Evolutionary conservation across 2,797 vertebrate species (phyloP).

Genomic region (Salmo trutta): DNA sequence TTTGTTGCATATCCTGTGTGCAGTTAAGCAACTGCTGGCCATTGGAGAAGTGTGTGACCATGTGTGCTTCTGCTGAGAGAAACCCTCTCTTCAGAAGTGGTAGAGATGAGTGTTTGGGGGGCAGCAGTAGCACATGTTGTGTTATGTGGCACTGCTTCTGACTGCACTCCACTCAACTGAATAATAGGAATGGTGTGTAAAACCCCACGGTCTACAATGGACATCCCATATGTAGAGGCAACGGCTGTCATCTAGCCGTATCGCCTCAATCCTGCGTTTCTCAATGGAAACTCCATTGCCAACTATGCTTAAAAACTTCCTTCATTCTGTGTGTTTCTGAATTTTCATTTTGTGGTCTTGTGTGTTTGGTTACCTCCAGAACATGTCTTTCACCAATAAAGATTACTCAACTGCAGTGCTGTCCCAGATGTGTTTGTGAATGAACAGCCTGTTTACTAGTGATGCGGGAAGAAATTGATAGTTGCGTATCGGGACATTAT

Average conservation of each 20-base stretch:
- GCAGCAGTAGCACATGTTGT: slow-evolving; percentile 32
- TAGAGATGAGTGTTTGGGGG: neutral
- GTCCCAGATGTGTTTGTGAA: neutral
- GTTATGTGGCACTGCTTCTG: slow-evolving; percentile 26
- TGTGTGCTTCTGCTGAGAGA: neutral
- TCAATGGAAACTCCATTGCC: neutral
- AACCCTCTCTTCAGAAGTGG: slow-evolving; percentile 23
- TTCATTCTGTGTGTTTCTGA: neutral
- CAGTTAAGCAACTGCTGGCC: slow-evolving; percentile 27
- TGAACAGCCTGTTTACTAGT: neutral
- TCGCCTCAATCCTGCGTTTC: neutral
- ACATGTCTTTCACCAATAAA: neutral
- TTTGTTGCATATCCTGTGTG: slow-evolving; percentile 20
- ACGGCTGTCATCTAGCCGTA: slow-evolving; percentile 11
- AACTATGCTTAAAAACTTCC: neutral
- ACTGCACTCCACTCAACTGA: slow-evolving; percentile 49
- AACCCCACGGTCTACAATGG: slow-evolving; percentile 8
- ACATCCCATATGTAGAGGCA: slow-evolving; percentile 24
- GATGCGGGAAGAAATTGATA: too few species aligned
- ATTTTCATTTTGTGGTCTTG: neutral
- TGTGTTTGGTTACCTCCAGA: neutral
- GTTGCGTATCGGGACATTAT: too few species aligned
- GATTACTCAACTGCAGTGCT: neutral
- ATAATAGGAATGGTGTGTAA: slow-evolving; percentile 33
- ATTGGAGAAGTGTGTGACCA: slow-evolving; percentile 1